Conservation (phyloP, 2,797 vertebrate genomes). For the Threskiornis aethiopicus region DNA sequence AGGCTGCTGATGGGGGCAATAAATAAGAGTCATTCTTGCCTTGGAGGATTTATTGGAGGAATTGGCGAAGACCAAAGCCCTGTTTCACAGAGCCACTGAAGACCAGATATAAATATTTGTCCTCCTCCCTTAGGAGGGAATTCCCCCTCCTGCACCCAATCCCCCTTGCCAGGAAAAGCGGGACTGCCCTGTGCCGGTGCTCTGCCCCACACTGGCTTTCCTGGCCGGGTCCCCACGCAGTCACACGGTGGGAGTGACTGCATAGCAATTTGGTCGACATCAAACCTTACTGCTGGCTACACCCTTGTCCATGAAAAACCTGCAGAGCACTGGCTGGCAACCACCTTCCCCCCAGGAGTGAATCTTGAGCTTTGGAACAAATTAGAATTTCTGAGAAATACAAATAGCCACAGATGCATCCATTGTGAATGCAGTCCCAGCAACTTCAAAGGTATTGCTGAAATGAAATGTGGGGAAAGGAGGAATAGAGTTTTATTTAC, state of each 20-base stretch:
- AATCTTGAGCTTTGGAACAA: background rate
- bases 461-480: background rate
- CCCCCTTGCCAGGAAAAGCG: background rate
- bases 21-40: background rate
- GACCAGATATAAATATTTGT: background rate
- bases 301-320: background rate
- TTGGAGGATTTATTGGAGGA: background rate
- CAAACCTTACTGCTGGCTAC: background rate
- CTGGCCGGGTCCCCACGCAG: accelerated
- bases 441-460: background rate
- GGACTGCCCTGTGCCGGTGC: accelerated
- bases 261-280: background rate
- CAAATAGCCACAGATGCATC: background rate
- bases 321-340: background rate
- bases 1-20: background rate
- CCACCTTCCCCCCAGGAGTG: accelerated
- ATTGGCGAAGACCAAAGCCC: background rate
- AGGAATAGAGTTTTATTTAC: background rate
- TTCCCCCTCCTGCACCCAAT: accelerated
- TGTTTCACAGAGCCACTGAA: background rate
- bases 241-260: accelerated
- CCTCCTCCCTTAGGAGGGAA: background rate
- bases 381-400: background rate
- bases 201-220: background rate
- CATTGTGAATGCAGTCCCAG: background rate